Evolutionary conservation across 2,113 vertebrate species (phyloP), one percentile per base, ranked within the genome.

Genomic region (Entomyzon cyanotis): DNA sequence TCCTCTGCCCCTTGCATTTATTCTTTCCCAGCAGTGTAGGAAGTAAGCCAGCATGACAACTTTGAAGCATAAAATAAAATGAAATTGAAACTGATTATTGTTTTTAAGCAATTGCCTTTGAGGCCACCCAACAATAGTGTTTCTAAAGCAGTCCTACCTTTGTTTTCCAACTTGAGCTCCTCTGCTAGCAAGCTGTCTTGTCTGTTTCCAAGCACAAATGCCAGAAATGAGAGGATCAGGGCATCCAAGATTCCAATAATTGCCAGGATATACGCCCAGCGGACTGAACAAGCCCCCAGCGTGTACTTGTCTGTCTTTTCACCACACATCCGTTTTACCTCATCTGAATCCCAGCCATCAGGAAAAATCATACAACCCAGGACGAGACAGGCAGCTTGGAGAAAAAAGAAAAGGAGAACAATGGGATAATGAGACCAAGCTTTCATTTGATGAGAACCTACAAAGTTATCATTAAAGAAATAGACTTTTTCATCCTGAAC

Each of bases 361-460:
- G 99, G 99, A 97, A 99, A 99, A 97, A 99, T 99, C 98, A 99
- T 99, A 97, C 99, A 99, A 95, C 99, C 99, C 97, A 99, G 98
- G 91, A 99, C 98, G 97, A 99, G 98, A 97, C 99, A 99, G 97
- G 98, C 99, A 95, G 99, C 99, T 99, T 96, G 77, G 93, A 95
- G 85, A 94, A 95, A 93, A 92, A 80, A 75, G 78, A 96, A 52
- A 91, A 86, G 87, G 82, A 78, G 55, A 87, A 95, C 75, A 95
- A 95, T 87, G 90, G 70, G 42, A 87, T 93, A 63, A 87, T 89
- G 76, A 97, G 91, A 91, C 47, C 84, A 84, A 92, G 77, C 49
- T 95, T 94, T 91, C 16, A 7, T 91, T 94, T 87, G 82, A 46
- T 64, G 79, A 88, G 55, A 77, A 82, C 84, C 78, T 64, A 75